These are phyloP conservation scores for Sitta europaea DNA, from an alignment of 2,113 vertebrate species.

Conservation along the genomic window DNA sequence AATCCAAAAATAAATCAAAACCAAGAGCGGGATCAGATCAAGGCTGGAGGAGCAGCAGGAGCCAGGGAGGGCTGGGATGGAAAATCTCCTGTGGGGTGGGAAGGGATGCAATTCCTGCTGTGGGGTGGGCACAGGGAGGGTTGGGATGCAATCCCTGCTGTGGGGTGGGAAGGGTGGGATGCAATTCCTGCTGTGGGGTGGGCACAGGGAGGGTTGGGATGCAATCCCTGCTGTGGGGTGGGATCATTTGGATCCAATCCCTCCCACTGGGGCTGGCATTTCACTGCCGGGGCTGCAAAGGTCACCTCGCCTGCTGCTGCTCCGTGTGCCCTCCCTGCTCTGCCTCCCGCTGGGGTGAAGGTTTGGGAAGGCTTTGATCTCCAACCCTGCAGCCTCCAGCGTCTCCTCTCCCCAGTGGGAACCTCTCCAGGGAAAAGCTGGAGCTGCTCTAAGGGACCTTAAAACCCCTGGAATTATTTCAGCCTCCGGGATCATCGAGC, in stretches of 20 bases:
- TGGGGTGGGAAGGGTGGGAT: not conserved
- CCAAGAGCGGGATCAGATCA: not conserved
- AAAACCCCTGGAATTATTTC: not conserved
- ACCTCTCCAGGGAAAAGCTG: not conserved
- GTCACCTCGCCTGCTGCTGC: not conserved
- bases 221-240: not conserved
- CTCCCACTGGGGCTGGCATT: conserved; percentile 8
- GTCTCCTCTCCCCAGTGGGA: not conserved
- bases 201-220: not conserved
- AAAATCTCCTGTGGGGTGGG: not conserved
- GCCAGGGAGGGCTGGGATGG: not conserved
- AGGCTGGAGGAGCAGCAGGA: not conserved
- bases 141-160: not conserved
- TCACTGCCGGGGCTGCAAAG: not conserved
- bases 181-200: not conserved
- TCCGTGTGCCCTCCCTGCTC: not conserved
- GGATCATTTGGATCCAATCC: not conserved
- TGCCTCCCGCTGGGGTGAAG: not conserved
- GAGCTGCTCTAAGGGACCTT: not conserved
- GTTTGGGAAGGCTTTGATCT: not conserved
- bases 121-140: not conserved
- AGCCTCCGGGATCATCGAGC: not conserved
- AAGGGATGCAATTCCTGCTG: not conserved
- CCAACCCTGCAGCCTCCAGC: accelerated
- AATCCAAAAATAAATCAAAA: not conserved